A percentile compares a stretch with the other conserved stretches of the same genome.
Evolutionary conservation across 2,113 vertebrate species (phyloP).

Genomic region (Apodemus sylvaticus): DNA sequence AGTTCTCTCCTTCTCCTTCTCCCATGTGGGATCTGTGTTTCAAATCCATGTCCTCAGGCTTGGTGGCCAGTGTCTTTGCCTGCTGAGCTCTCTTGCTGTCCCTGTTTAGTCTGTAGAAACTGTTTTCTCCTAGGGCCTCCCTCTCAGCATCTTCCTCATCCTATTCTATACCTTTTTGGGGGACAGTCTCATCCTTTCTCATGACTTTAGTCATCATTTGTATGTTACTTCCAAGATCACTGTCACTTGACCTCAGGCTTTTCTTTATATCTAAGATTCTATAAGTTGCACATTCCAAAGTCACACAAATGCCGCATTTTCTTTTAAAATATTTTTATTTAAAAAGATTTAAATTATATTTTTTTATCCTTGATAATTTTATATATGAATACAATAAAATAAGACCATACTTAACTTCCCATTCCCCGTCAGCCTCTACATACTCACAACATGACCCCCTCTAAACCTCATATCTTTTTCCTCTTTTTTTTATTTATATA

Average conservation of each 20-base stretch:
- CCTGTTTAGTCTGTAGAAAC: background rate
- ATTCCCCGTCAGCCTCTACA: background rate
- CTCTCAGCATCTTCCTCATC: background rate
- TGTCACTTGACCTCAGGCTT: background rate
- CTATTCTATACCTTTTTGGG: background rate
- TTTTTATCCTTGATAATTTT: background rate
- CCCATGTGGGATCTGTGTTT: background rate
- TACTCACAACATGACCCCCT: background rate
- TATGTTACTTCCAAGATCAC: background rate
- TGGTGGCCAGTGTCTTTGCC: background rate
- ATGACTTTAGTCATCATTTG: background rate
- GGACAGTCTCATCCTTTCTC: background rate
- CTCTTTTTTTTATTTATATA: background rate
- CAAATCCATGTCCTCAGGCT: background rate
- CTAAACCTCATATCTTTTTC: background rate
- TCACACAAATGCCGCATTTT: background rate
- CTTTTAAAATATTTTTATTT: background rate
- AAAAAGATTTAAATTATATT: background rate
- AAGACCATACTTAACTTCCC: background rate
- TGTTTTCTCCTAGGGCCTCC: background rate
- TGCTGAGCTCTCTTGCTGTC: background rate
- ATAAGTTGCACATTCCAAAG: background rate
- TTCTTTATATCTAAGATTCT: background rate
- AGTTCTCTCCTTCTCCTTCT: background rate
- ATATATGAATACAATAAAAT: background rate